Base-by-base conservation (phyloP, 2,888 invertebrate species). In the Torymus tubicola region DNA sequence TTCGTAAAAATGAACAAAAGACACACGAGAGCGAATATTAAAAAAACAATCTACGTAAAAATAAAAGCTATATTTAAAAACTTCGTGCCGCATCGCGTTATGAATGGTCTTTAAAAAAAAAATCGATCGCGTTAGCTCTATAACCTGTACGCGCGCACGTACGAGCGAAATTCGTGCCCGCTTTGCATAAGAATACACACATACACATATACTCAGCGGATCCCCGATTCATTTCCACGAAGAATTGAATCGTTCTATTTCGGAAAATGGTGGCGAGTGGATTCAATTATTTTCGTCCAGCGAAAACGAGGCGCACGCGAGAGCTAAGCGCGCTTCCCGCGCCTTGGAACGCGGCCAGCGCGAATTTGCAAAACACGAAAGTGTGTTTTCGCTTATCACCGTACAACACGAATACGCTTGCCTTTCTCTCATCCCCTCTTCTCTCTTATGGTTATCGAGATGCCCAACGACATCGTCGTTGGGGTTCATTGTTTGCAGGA, bases 221-320 rank as follows among this genome's bases (percentile, higher is more conserved):
- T 42, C 42, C 53, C 58, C 53, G 63, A 64, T 78, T 65, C 24
- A 58, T 69, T 65, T 78, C 58, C 52, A 42, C 21, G 61, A 73
- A 73, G 24, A 75, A 70, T 70, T 78, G 68, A 71, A 80, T 52
- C 65, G 60, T 60, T 70, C 80, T 75, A 75, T 80, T 80, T 80
- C 21, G 65, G 61, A 75, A 75, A 75, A 65, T 21, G 60, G 13
- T 21, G 60, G 13, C 55, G 24, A 64, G 52, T 12, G 21, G 31
- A 73, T 78, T 74, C 64, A 78, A 77, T 78, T 74, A 65, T 79
- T 81, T 81, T 81, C 73, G 73, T 78, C 73, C 67, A 76, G 71
- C 74, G 42, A 42, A 42, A 42, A 42, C 42, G 42, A 42, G 42
- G 42, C 42, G 5, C 31, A 5, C 31, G 21, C 21, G 21, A 21